Percentiles rank a stretch among this genome's conserved stretches.
Evolutionary conservation across 2,113 vertebrate species (phyloP).

Genomic region (Andinoacara biseriatus): DNA sequence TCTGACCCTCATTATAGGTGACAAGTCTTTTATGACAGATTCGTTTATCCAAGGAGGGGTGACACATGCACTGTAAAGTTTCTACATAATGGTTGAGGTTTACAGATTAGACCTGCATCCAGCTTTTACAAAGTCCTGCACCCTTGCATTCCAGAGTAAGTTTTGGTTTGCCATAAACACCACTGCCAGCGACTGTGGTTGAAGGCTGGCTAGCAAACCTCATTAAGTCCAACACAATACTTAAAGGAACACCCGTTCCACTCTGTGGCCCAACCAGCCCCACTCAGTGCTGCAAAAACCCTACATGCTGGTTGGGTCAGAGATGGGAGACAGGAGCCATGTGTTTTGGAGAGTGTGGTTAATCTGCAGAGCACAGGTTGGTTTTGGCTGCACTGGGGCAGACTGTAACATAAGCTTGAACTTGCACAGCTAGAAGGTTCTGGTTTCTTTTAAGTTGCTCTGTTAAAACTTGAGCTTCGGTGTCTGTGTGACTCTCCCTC

Average conservation of each 20-base stretch:
- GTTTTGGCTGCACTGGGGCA: constrained; percentile 44
- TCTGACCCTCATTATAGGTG: constrained; percentile 12
- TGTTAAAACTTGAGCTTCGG: constrained; percentile 34
- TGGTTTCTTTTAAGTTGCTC: constrained; percentile 57
- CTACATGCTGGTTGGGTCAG: constrained; percentile 4
- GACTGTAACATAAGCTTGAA: constrained; percentile 58
- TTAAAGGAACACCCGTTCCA: constrained; percentile 8
- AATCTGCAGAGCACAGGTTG: constrained; percentile 47
- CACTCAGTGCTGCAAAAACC: constrained; percentile 20
- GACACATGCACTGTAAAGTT: background rate
- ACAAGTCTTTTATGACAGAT: background rate
- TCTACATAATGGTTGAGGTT: background rate
- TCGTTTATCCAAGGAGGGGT: background rate
- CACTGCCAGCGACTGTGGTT: constrained; percentile 17
- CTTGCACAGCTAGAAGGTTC: constrained; percentile 44
- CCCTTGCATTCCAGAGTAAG: background rate
- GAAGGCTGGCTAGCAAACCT: constrained; percentile 27
- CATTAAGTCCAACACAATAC: constrained; percentile 10
- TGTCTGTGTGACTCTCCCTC: constrained; percentile 1
- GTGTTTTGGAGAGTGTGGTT: constrained; percentile 48
- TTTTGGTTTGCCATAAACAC: constrained; percentile 16
- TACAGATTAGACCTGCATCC: background rate
- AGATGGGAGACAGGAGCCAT: constrained; percentile 17
- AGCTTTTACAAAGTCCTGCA: background rate
- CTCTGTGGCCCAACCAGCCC: constrained; percentile 14